Base-by-base conservation (phyloP, 2,113 vertebrate species). In the Toxostoma redivivum region DNA sequence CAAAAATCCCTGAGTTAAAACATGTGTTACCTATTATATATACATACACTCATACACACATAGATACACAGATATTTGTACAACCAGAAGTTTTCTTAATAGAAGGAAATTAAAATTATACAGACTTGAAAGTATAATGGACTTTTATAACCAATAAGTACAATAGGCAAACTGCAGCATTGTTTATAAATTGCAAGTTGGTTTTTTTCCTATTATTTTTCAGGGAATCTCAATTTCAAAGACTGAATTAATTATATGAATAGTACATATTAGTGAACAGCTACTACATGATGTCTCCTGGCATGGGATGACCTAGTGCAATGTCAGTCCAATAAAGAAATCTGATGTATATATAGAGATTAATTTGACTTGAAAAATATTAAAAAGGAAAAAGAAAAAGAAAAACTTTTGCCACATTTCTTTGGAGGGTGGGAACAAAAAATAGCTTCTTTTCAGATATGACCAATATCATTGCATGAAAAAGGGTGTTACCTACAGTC, bases 371-470 rank as follows among this genome's bases (percentile, higher is more conserved):
- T 57, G 27, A 65, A 73, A 4, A 69, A 48, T 42, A 44, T 47
- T 17, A 0, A 40, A 65, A 51, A 70, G 28, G 1, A 11, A 48
- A 30, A 10, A 6, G 3, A 30, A 35, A 14, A 35, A 7, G 0
- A 5, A 54, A 33, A 31, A 0, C 0, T 47, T 37, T 27, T 9
- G 1, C 4, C 17, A 73, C 3, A 37, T 56, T 42, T 33, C 9
- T 62, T 12, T 61, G 15, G 14, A 58, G 62, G 20, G 3, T 12
- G 7, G 62, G 12, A 66, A 22, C 18, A 56, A 72, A 66, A 84
- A 57, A 62, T 28, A 30, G 1, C 5, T 84, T 87, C 25, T 31
- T 70, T 87, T 90, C 44, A 81, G 16, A 5, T 73, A 50, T 27
- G 5, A 15, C 21, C 23, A 45, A 24, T 84, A 47, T 42, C 71